These are phyloP conservation scores for Conomelus anceps DNA, from an alignment of 2,888 invertebrate genomes.

Conservation along the genomic window DNA sequence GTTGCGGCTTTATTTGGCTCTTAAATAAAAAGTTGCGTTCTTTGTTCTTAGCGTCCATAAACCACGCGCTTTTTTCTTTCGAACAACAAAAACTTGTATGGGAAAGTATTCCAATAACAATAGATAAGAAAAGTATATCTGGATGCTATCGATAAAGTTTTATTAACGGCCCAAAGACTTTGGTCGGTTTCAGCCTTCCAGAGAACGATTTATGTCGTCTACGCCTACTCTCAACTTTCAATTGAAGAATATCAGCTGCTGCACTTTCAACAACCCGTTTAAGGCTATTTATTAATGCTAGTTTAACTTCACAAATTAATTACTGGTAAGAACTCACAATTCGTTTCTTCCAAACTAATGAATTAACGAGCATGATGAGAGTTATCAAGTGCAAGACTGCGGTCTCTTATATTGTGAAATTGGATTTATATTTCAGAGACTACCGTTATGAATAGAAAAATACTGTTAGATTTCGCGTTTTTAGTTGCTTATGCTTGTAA, in stretches of 20 bases:
- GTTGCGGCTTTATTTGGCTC: not conserved
- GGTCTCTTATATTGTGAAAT: too few species aligned
- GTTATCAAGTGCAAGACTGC: too few species aligned
- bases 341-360: too few species aligned
- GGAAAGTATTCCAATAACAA: not conserved
- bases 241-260: not conserved
- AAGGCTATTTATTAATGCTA: not conserved
- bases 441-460: too few species aligned
- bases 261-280: not conserved
- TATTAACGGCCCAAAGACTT: not conserved
- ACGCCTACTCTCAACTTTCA: not conserved
- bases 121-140: not conserved
- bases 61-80: not conserved
- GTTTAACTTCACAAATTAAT: not conserved
- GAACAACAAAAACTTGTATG: not conserved
- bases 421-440: too few species aligned
- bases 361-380: too few species aligned
- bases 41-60: not conserved
- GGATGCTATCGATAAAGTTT: not conserved
- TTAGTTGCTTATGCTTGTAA: too few species aligned
- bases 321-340: too few species aligned
- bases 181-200: not conserved
- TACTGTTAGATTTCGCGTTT: too few species aligned
- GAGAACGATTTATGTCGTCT: not conserved
- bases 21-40: not conserved